Percentiles rank a stretch among this genome's conserved stretches.
Evolutionary conservation across 2,113 vertebrate genomes (phyloP).

Genomic region (Anser brachyrhynchus): DNA sequence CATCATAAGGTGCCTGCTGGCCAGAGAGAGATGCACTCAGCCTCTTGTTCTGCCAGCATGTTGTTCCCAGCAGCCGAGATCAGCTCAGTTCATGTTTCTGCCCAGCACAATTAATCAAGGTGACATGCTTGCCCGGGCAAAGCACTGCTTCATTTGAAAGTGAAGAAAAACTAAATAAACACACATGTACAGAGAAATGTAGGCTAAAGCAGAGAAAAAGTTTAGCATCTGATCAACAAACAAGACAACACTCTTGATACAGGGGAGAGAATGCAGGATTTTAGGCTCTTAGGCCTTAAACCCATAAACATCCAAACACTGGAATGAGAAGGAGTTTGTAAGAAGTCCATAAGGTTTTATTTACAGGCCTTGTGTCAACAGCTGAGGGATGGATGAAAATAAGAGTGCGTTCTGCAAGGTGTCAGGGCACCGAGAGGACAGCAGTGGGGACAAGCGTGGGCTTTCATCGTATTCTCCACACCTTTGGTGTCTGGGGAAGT

Average conservation of each 20-base stretch:
- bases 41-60: background rate
- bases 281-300: background rate
- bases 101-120: background rate
- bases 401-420: background rate
- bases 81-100: background rate
- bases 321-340: background rate
- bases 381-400: background rate
- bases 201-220: background rate
- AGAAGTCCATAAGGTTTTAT: background rate
- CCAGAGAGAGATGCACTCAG: fast-evolving
- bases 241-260: background rate
- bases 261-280: background rate
- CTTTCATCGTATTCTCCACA: background rate
- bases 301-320: background rate
- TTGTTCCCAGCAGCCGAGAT: background rate
- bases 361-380: background rate
- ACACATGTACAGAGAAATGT: fast-evolving
- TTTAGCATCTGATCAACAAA: background rate
- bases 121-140: background rate
- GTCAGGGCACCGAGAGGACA: background rate
- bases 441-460: background rate
- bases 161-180: background rate
- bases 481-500: background rate
- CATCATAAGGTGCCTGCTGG: background rate
- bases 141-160: background rate